Percentiles rank a stretch among this genome's conserved stretches.
These are phyloP conservation scores for Uloborus diversus DNA, from an alignment of 1,140 invertebrate genomes.

Conservation along the genomic window DNA sequence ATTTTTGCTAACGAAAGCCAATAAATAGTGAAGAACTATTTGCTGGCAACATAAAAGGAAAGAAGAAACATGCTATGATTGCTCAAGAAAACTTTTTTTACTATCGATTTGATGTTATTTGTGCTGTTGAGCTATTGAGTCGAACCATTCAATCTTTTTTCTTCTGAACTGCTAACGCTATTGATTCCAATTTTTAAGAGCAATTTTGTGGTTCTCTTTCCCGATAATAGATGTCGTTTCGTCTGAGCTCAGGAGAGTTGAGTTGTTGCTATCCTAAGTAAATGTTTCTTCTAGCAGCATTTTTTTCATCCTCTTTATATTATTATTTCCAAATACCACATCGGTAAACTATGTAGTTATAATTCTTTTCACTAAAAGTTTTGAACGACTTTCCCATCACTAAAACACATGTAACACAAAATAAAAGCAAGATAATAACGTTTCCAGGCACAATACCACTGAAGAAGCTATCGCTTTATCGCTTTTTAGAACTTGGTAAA, in stretches of 20 bases:
- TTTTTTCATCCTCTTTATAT: neutral
- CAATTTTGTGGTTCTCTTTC: conserved; percentile 53
- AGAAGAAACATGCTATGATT: no score
- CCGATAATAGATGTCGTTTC: conserved; percentile 55
- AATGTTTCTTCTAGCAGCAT: conserved; percentile 40
- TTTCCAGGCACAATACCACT: conserved; percentile 27
- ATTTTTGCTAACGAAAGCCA: conserved; percentile 42
- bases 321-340: neutral
- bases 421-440: conserved; percentile 21
- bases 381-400: neutral
- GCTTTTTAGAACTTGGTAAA: neutral
- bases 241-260: conserved; percentile 31
- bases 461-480: conserved; percentile 8
- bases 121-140: conserved; percentile 50
- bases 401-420: conserved; percentile 24
- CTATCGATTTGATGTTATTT: conserved; percentile 54
- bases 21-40: conserved; percentile 30
- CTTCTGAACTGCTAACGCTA: neutral
- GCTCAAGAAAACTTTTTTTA: conserved; percentile 43
- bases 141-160: neutral
- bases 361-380: conserved; percentile 5
- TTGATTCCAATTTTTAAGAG: conserved; percentile 56
- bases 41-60: neutral
- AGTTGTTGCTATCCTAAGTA: conserved; percentile 52
- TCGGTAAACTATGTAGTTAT: conserved; percentile 23